Evolutionary conservation across 2,888 invertebrate species (phyloP).

Genomic region (Parnassius orleans): DNA sequence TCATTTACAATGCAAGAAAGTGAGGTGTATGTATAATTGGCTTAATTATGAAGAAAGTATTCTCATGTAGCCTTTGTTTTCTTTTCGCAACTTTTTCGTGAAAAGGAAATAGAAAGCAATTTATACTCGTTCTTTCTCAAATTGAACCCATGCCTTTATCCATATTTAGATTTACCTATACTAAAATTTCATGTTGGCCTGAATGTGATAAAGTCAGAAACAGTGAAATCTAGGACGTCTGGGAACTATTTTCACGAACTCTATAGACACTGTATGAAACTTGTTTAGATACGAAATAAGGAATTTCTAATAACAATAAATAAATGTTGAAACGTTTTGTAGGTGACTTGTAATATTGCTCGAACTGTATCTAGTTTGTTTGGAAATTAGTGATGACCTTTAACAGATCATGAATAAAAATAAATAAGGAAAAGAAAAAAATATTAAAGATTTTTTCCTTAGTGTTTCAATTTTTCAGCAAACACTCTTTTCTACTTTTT

Average conservation of each 20-base stretch:
- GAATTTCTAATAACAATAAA: slow-evolving; percentile 1
- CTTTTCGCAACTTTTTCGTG: not conserved
- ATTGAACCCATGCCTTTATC: slow-evolving; percentile 8
- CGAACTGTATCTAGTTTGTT: not conserved
- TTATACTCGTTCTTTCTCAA: not conserved
- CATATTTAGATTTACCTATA: slow-evolving; percentile 8
- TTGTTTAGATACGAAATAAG: not conserved
- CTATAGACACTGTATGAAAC: not conserved
- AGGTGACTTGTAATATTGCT: not conserved
- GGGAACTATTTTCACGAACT: slow-evolving; percentile 10
- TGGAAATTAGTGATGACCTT: not conserved
- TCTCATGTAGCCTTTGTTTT: not conserved
- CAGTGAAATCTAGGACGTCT: slow-evolving; percentile 17
- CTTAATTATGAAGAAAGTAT: slow-evolving; percentile 13
- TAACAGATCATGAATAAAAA: not conserved
- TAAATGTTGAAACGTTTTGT: not conserved
- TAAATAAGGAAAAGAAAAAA: no score
- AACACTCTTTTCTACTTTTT: no score
- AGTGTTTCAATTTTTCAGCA: no score
- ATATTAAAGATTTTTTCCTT: no score
- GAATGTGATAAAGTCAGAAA: slow-evolving; percentile 14
- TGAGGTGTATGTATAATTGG: slow-evolving; percentile 6
- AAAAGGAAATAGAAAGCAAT: not conserved
- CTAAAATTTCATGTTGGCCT: slow-evolving; percentile 12
- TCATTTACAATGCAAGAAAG: slow-evolving; percentile 9